Evolutionary conservation across 2,888 invertebrate genomes (phyloP).

Genomic region (Dioctria linearis): DNA sequence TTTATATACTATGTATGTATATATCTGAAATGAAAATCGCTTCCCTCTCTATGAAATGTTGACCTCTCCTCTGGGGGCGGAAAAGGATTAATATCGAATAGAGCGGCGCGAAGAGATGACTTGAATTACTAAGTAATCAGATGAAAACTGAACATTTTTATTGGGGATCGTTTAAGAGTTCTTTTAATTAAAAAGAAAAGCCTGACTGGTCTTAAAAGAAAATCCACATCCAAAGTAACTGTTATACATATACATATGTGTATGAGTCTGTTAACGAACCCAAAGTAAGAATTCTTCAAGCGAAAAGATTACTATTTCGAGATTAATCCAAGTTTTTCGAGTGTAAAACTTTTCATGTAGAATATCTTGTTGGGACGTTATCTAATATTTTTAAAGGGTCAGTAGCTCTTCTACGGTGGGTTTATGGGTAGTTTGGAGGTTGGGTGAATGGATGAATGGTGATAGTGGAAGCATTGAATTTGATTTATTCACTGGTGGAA

Average conservation of each 20-base stretch:
- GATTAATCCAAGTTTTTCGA: constrained; percentile 32
- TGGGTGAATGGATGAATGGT: no score
- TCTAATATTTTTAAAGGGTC: constrained; percentile 6
- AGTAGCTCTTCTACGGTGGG: neutral
- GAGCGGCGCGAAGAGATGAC: neutral
- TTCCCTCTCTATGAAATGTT: neutral
- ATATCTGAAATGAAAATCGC: neutral
- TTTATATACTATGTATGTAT: neutral
- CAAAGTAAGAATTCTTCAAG: neutral
- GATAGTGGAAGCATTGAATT: neutral
- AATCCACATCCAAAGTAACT: constrained; percentile 2
- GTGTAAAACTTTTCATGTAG: constrained; percentile 44
- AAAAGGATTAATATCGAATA: constrained; percentile 12
- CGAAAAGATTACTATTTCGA: constrained; percentile 24
- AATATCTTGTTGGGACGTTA: constrained; percentile 13
- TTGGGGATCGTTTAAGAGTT: constrained; percentile 21
- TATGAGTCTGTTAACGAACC: neutral
- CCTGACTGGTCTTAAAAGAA: constrained; percentile 5
- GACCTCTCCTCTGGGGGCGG: neutral
- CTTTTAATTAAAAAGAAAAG: constrained; percentile 47
- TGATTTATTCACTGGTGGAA: constrained; percentile 14
- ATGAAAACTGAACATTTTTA: constrained; percentile 35
- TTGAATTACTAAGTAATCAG: constrained; percentile 26
- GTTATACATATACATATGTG: neutral
- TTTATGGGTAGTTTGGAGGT: no score